Percentiles rank a stretch among this genome's conserved stretches.
Evolutionary conservation across 2,113 vertebrate genomes (phyloP).

Genomic region (Meleagris gallopavo): DNA sequence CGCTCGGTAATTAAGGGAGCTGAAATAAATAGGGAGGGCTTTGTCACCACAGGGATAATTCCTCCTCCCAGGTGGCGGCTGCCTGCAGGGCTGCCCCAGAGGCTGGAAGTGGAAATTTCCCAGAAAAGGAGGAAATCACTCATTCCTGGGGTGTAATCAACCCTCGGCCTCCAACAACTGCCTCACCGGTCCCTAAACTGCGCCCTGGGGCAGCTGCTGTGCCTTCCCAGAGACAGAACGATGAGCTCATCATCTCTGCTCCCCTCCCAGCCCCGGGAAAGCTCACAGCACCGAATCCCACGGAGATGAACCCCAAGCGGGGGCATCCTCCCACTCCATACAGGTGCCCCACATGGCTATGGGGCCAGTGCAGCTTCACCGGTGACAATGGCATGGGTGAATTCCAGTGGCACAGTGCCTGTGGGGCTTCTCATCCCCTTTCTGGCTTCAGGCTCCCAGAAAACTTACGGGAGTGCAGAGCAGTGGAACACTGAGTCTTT

Average conservation of each 20-base stretch:
- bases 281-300: neutral
- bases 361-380: neutral
- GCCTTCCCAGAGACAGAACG: neutral
- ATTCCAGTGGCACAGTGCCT: neutral
- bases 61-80: fast-evolving
- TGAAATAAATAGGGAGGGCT: constrained; percentile 1
- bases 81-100: neutral
- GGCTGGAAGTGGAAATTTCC: constrained; percentile 39
- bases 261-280: neutral
- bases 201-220: constrained; percentile 20
- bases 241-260: neutral
- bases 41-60: neutral
- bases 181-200: neutral
- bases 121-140: neutral
- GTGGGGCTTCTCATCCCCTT: too few species aligned
- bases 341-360: neutral
- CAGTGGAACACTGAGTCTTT: fast-evolving
- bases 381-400: neutral
- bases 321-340: neutral
- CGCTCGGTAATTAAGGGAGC: neutral
- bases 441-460: neutral
- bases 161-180: neutral
- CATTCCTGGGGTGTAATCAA: neutral
- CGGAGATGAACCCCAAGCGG: neutral
- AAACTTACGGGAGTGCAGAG: neutral